phyloP scores from a whole-genome alignment of 2,113 vertebrate species.

The Sigmodon hispidus region DNA sequence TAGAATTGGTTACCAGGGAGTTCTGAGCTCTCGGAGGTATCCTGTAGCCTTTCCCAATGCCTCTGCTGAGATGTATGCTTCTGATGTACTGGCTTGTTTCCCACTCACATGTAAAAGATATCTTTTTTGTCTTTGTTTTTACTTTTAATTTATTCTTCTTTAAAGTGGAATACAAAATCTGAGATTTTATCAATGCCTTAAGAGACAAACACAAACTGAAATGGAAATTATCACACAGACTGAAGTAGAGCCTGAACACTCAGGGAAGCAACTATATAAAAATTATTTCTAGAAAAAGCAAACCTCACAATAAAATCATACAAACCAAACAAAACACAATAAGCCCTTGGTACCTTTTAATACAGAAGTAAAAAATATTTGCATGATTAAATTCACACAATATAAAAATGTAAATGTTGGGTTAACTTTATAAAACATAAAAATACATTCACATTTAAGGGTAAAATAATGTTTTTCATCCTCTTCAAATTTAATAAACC shows the following conservation, averaged over 20 bases:
- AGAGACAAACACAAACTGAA: slow-evolving; percentile 53
- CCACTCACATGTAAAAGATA: not conserved
- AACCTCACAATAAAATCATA: slow-evolving; percentile 38
- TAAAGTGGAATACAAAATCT: slow-evolving; percentile 63
- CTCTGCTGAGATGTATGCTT: not conserved
- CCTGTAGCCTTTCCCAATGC: not conserved
- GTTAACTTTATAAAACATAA: slow-evolving; percentile 65
- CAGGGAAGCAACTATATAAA: slow-evolving; percentile 47
- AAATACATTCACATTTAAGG: slow-evolving; percentile 52
- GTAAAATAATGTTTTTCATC: slow-evolving; percentile 33
- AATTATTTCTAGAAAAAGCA: slow-evolving; percentile 53
- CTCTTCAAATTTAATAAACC: slow-evolving; percentile 56
- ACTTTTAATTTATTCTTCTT: slow-evolving; percentile 60
- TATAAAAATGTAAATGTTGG: slow-evolving; percentile 47
- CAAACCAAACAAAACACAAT: slow-evolving; percentile 26
- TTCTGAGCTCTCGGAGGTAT: not conserved
- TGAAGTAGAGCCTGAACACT: slow-evolving; percentile 12
- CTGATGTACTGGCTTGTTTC: not conserved
- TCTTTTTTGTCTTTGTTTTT: slow-evolving; percentile 5
- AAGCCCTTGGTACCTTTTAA: slow-evolving; percentile 64
- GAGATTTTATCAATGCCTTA: slow-evolving; percentile 26
- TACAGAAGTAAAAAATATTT: slow-evolving; percentile 56
- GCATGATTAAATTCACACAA: slow-evolving; percentile 50
- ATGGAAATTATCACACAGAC: slow-evolving; percentile 32
- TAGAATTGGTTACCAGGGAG: not conserved